Base-by-base conservation (phyloP, 2,888 invertebrate species). In the Idaea dimidiata region DNA sequence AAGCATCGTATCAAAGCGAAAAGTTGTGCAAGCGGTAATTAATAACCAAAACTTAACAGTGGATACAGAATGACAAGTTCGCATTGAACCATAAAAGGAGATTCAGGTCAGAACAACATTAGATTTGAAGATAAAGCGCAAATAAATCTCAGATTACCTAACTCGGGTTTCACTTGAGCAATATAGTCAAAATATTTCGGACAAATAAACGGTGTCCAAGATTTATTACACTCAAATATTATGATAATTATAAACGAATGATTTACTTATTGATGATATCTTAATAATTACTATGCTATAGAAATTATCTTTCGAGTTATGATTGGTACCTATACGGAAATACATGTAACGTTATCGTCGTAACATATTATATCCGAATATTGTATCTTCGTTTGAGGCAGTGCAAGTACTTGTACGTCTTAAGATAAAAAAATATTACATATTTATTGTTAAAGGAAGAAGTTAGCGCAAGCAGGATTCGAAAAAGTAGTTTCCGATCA, bases 31-130 rank as follows among this genome's bases (percentile, higher is more conserved):
- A 43, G 43, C 43, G 14, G 10, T 10, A 43, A 43, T 43, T 43
- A 43, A 43, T 43, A 43, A 43, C 43, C 43, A 43, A 43, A 43
- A 43, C 43, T 3, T 43, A 43, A 43, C 43, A 55, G 17, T 55
- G 54, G 17, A 55, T 55, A 17, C 16, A 55, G 17, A 16, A 8
- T 55, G 18, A 56, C 56, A 61, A 57, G 63, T 58, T 63, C 43
- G 64, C 61, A 65, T 68, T 61, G 58, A 7, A 24, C 68, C 65
- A 59, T 64, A 70, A 55, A 63, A 61, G 71, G 68, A 6, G 31
- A 68, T 63, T 59, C 56, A 60, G 68, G 70, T 63, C 70, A 66
- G 61, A 64, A 61, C 66, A 54, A 43, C 59, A 55, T 64, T 61
- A 63, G 66, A 62, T 54, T 56, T 60, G 55, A 10, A 69, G 62